Evolutionary conservation across 2,113 vertebrate species (phyloP).

Genomic region (Verasper variegatus): DNA sequence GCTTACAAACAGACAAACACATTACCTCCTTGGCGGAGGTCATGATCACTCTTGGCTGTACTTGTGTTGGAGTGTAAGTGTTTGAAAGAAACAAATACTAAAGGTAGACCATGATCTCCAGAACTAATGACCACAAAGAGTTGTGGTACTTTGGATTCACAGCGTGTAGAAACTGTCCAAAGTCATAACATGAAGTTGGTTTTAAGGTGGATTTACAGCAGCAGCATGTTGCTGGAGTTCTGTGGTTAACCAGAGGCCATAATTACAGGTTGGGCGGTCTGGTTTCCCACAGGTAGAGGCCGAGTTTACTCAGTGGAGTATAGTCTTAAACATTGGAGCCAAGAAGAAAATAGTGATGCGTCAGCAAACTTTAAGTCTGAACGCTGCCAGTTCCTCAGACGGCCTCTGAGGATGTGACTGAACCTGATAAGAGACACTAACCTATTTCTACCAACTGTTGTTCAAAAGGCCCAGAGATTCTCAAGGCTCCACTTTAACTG

Average conservation of each 20-base stretch:
- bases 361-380: conserved; percentile 19
- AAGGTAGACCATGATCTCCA: too few relatives aligned
- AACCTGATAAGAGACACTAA: background rate
- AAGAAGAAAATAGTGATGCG: conserved; percentile 7
- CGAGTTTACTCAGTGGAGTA: conserved; percentile 17
- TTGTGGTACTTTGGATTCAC: background rate
- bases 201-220: conserved; percentile 28
- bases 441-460: background rate
- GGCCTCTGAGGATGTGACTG: background rate
- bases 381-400: conserved; percentile 1
- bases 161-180: background rate
- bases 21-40: too few relatives aligned
- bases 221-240: conserved; percentile 1
- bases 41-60: too few relatives aligned
- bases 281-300: conserved; percentile 52
- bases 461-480: background rate
- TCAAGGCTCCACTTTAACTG: background rate
- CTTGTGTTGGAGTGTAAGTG: too few relatives aligned
- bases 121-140: background rate
- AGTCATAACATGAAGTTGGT: conserved; percentile 13
- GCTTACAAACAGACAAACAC: too few relatives aligned
- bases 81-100: too few relatives aligned
- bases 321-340: conserved; percentile 17
- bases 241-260: conserved; percentile 50
- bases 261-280: conserved; percentile 23